phyloP scores from a whole-genome alignment of 2,113 vertebrate genomes.

The Ophiodon elongatus region DNA sequence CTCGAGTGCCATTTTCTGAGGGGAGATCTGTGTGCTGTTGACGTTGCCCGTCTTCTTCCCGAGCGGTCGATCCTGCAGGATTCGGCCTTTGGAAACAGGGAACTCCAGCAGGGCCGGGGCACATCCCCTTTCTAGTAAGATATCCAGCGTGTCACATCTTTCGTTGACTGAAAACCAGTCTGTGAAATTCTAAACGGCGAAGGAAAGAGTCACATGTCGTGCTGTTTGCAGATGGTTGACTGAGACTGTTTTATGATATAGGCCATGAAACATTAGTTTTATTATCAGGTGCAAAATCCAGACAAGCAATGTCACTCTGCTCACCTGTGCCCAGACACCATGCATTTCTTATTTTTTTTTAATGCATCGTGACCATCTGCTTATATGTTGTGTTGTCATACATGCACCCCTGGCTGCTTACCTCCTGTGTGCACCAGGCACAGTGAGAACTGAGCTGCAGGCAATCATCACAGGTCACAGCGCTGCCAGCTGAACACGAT shows the following conservation, averaged over 20 bases:
- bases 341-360: background rate
- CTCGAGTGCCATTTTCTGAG: constrained; percentile 91
- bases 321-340: background rate
- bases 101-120: constrained; percentile 85
- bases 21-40: constrained; percentile 91
- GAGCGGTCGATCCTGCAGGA: constrained; percentile 86
- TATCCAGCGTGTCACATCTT: constrained; percentile 89
- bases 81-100: constrained; percentile 85
- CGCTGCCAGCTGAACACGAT: constrained; percentile 85
- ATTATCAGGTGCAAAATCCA: background rate
- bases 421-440: constrained; percentile 97
- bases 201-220: constrained; percentile 6
- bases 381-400: background rate
- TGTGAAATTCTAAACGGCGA: constrained; percentile 91
- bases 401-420: constrained; percentile 70
- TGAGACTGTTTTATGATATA: background rate
- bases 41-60: constrained; percentile 80
- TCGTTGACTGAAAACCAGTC: constrained; percentile 84
- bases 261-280: background rate
- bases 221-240: background rate
- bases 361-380: background rate
- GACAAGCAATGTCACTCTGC: background rate
- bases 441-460: constrained; percentile 91
- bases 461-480: constrained; percentile 92
- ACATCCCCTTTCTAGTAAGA: constrained; percentile 90